Base-by-base conservation (phyloP, 64 coral and sea anemone species). In the Pocillopora damicornis region DNA sequence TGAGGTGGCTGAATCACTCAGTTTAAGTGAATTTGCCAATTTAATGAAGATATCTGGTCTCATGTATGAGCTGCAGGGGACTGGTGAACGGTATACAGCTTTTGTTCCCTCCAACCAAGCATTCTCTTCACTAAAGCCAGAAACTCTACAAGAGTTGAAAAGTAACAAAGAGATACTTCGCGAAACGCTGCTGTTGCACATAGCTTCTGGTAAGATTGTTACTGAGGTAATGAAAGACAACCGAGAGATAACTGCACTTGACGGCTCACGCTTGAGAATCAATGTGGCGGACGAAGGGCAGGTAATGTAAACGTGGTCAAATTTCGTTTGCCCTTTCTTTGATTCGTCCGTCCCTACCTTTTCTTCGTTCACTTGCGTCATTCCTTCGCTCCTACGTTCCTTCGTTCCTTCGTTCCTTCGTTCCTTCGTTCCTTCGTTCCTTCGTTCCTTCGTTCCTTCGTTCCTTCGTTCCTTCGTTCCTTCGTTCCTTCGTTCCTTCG, bases 1-100 rank as follows among this genome's bases (percentile, higher is more conserved):
- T 15, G 83, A 96, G 78, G 42, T 96, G 1, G 94, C 94, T 0
- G 92, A 93, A 61, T 77, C 71, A 9, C 88, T 93, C 64, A 64
- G 74, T 23, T 73, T 96, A 57, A 87, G 76, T 37, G 56, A 67
- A 20, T 92, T 96, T 81, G 91, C 89, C 6, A 73, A 59, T 26
- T 84, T 96, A 10, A 79, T 88, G n/a, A 96, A 88, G 7, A 16
- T 45, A 1, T 76, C 94, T 35, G 76, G 79, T 11, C 59, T 96
- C 14, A 78, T 81, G 0, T 63, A 73, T 51, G 82, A 92, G 23
- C 77, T 96, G 23, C 77, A 93, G 23, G 81, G 83, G 11, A 36
- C 67, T 62, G 73, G 42, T 42, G 66, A 73, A 13, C 79, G 74
- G 30, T 91, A 84, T 60, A 91, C 89, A 1, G 80, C 80, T 22